phyloP scores from a whole-genome alignment of 2,888 invertebrate genomes.

The Apamea crenata region DNA sequence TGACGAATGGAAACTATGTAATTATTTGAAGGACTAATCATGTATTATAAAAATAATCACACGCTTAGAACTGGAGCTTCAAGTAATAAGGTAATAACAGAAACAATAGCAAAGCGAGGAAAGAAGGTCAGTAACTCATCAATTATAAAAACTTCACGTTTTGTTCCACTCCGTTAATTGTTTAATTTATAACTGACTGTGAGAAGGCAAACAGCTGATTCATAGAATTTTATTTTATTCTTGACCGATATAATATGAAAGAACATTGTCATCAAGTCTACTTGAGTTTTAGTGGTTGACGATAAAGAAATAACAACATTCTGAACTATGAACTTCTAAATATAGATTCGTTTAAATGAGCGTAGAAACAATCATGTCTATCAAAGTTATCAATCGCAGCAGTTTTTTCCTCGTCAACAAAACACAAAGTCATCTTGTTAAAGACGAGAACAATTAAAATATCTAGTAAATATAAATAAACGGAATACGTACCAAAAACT shows the following conservation, averaged over 20 bases:
- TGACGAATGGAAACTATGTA: not conserved
- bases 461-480: not conserved
- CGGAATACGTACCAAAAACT: constrained; percentile 36
- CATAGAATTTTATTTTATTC: constrained; percentile 14
- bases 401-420: constrained; percentile 51
- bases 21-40: constrained; percentile 14
- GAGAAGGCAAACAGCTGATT: constrained; percentile 52
- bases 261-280: not conserved
- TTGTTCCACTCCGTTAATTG: constrained; percentile 31
- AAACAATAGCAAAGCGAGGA: constrained; percentile 19
- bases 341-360: constrained; percentile 15
- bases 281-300: not conserved
- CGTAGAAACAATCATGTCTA: constrained; percentile 11
- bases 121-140: constrained; percentile 47
- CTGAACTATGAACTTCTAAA: constrained; percentile 32
- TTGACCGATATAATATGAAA: constrained; percentile 34
- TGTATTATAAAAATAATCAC: constrained; percentile 25
- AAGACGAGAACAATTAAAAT: not conserved
- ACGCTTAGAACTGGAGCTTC: constrained; percentile 5
- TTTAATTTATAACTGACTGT: constrained; percentile 26
- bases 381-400: constrained; percentile 48
- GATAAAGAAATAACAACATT: constrained; percentile 3
- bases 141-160: constrained; percentile 24
- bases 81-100: constrained; percentile 18
- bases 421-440: constrained; percentile 26